phyloP scores from a whole-genome alignment of 2,113 vertebrate species.

The Beaufortia kweichowensis region DNA sequence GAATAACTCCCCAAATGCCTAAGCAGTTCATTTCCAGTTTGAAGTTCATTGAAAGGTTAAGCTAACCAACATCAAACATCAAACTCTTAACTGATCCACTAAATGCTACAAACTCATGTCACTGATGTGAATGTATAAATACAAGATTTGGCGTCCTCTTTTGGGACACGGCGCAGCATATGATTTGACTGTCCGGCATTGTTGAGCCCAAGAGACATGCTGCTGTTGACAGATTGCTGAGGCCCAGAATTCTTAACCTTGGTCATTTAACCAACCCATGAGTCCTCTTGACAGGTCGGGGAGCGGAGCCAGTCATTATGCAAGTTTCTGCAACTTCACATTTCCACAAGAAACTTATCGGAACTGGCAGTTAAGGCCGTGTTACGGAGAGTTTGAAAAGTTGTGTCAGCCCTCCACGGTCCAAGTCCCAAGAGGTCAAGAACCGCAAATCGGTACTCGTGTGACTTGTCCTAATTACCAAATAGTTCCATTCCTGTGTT shows the following conservation, averaged over 20 bases:
- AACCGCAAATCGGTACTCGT: slow-evolving; percentile 58
- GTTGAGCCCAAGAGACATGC: slow-evolving; percentile 50
- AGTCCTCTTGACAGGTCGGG: slow-evolving; percentile 47
- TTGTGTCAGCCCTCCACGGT: slow-evolving; percentile 54
- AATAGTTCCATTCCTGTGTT: slow-evolving; percentile 70
- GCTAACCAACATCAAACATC: slow-evolving; percentile 55
- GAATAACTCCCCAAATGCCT: slow-evolving; percentile 16
- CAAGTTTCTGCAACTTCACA: slow-evolving; percentile 47
- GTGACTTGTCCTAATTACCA: slow-evolving; percentile 68
- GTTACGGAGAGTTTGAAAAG: slow-evolving; percentile 49
- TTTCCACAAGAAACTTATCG: slow-evolving; percentile 42
- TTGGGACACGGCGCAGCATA: slow-evolving; percentile 48
- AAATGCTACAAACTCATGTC: slow-evolving; percentile 34
- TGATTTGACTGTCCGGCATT: slow-evolving; percentile 57
- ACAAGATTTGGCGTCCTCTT: slow-evolving; percentile 63
- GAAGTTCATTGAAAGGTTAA: slow-evolving; percentile 46
- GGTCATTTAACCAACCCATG: slow-evolving; percentile 43
- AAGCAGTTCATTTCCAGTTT: slow-evolving; percentile 37
- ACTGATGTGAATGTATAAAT: slow-evolving; percentile 59
- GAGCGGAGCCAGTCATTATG: slow-evolving; percentile 43
- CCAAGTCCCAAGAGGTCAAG: slow-evolving; percentile 37
- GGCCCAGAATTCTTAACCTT: slow-evolving; percentile 51
- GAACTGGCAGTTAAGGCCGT: slow-evolving; percentile 52
- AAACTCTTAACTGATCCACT: slow-evolving; percentile 58
- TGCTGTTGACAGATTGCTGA: slow-evolving; percentile 62